Evolutionary conservation across 2,888 invertebrate species (phyloP).

Genomic region (Syrista parreyssii): DNA sequence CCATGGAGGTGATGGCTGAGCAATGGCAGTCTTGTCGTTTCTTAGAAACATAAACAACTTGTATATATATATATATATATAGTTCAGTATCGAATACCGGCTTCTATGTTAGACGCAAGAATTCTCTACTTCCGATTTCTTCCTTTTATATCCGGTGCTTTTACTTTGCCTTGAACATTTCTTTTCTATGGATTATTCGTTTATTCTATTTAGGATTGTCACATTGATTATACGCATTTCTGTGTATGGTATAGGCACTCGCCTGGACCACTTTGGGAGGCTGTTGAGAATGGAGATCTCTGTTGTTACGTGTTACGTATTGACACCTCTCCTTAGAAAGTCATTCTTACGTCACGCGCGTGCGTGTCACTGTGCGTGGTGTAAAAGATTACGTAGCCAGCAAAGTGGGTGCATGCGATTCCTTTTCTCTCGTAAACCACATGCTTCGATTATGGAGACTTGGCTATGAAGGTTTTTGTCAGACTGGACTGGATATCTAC

Average conservation of each 20-base stretch:
- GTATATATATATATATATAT: neutral
- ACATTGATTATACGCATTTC: neutral
- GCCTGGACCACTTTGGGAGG: neutral
- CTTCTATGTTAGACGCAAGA: neutral
- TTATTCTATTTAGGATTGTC: neutral
- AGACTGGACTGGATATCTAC: neutral
- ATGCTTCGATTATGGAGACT: neutral
- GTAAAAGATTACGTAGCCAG: neutral
- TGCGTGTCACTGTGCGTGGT: neutral
- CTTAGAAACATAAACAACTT: neutral
- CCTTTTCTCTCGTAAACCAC: neutral
- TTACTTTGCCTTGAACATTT: too few relatives aligned
- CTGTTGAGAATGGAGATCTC: neutral
- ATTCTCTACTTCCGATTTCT: neutral
- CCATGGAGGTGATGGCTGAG: neutral
- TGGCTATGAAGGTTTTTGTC: neutral
- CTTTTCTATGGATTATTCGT: neutral
- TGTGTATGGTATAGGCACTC: neutral
- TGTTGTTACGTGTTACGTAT: neutral
- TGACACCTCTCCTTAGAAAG: conserved; percentile 5
- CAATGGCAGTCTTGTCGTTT: neutral
- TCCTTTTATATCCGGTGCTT: neutral
- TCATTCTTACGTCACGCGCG: neutral
- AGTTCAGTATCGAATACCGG: neutral
- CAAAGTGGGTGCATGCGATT: neutral